These are phyloP conservation scores for Sceloporus tristichus DNA, from an alignment of 2,113 vertebrate genomes.

Conservation along the genomic window DNA sequence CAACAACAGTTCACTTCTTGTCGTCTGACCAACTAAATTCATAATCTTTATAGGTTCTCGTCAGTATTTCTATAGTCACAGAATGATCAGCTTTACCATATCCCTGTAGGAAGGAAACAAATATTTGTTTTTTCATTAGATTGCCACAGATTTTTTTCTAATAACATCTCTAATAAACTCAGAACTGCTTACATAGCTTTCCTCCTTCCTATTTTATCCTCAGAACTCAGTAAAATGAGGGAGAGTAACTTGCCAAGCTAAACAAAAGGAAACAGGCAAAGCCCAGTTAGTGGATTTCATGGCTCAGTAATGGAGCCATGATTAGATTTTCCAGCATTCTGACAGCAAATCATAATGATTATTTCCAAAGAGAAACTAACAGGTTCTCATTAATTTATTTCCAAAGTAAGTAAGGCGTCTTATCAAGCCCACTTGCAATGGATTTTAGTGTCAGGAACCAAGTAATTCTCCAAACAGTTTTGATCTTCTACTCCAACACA, in stretches of 20 bases:
- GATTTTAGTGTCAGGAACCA: too few species aligned
- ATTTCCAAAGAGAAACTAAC: not conserved
- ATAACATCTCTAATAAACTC: not conserved
- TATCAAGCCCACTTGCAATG: not conserved
- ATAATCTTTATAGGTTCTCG: slow-evolving; percentile 82
- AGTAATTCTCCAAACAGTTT: too few species aligned
- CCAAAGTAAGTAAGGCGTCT: not conserved
- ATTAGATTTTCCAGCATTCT: not conserved
- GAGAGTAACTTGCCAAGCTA: too few species aligned
- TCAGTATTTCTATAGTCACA: slow-evolving; percentile 85
- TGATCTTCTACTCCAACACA: too few species aligned
- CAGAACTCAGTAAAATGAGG: not conserved
- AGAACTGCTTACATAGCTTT: not conserved
- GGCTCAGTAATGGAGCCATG: not conserved
- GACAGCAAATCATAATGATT: not conserved
- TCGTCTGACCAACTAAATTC: slow-evolving; percentile 89
- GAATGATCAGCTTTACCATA: slow-evolving; percentile 93
- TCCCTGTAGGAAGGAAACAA: slow-evolving; percentile 74
- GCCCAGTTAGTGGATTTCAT: not conserved
- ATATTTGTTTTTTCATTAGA: not conserved
- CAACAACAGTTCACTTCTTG: slow-evolving; percentile 73
- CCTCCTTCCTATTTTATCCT: not conserved
- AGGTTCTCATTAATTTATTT: not conserved
- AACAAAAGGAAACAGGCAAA: too few species aligned
- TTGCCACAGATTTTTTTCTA: not conserved